Evolutionary conservation across 2,113 vertebrate species (phyloP).

Genomic region (Eublepharis macularius): DNA sequence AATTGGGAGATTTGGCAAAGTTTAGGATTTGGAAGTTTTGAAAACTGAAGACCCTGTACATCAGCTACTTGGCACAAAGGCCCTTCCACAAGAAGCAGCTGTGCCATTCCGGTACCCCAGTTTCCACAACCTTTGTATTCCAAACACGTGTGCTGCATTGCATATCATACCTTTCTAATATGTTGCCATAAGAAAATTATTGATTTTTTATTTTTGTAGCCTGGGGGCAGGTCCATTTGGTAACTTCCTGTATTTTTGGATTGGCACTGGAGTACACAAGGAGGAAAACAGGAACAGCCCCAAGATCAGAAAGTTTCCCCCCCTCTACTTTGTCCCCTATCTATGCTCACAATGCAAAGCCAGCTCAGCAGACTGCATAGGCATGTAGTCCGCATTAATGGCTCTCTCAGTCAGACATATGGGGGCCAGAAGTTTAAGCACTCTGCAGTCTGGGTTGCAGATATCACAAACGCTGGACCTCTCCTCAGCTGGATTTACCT

Average conservation of each 20-base stretch:
- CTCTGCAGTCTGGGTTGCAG: background rate
- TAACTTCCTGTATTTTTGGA: background rate
- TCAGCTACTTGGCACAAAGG: conserved; percentile 46
- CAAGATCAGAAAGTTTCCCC: background rate
- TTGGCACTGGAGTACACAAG: background rate
- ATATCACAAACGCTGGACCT: background rate
- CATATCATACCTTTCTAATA: conserved; percentile 36
- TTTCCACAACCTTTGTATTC: conserved; percentile 7
- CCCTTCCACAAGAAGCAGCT: background rate
- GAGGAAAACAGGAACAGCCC: background rate
- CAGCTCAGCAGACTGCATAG: background rate
- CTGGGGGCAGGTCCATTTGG: background rate
- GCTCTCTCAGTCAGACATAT: background rate
- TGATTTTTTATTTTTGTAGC: background rate
- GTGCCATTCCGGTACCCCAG: conserved; percentile 31
- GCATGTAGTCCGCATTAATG: background rate
- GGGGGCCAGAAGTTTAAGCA: background rate
- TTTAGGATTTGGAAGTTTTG: conserved; percentile 33
- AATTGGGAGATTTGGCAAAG: conserved; percentile 34
- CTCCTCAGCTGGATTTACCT: background rate
- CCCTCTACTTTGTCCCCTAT: background rate
- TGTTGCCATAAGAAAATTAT: conserved; percentile 25
- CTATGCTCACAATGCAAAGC: background rate
- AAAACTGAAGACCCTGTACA: conserved; percentile 48
- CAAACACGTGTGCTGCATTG: conserved; percentile 55